These are phyloP conservation scores for Ceratothoa steindachneri DNA, from an alignment of 2,888 invertebrate species.

Conservation along the genomic window DNA sequence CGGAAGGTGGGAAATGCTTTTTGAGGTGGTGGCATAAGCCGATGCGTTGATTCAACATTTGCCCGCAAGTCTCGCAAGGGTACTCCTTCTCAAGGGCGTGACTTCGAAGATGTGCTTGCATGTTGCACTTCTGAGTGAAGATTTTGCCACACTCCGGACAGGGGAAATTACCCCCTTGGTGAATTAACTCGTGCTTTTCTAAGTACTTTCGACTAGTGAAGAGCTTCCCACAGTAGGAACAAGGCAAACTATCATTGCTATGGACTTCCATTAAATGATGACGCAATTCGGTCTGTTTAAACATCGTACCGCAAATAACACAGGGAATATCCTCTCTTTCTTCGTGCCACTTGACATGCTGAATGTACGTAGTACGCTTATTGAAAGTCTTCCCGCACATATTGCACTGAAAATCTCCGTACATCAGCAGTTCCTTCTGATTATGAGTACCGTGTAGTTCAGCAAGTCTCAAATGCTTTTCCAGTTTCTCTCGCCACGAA, in stretches of 20 bases:
- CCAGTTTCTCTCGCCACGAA: slow-evolving; percentile 47
- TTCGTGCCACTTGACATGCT: slow-evolving; percentile 47
- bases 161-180: slow-evolving; percentile 45
- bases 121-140: slow-evolving; percentile 44
- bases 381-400: slow-evolving; percentile 48
- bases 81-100: slow-evolving; percentile 43
- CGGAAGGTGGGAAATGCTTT: slow-evolving; percentile 41
- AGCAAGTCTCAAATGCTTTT: slow-evolving; percentile 44
- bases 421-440: slow-evolving; percentile 46
- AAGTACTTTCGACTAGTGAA: slow-evolving; percentile 46
- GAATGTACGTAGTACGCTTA: slow-evolving; percentile 43
- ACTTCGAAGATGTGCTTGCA: slow-evolving; percentile 45
- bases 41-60: slow-evolving; percentile 43
- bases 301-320: slow-evolving; percentile 47
- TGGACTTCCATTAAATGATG: slow-evolving; percentile 45
- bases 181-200: slow-evolving; percentile 45
- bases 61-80: slow-evolving; percentile 44
- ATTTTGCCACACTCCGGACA: slow-evolving; percentile 46
- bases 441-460: slow-evolving; percentile 47
- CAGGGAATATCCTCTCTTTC: slow-evolving; percentile 46
- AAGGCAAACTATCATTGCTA: slow-evolving; percentile 45
- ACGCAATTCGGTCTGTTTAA: slow-evolving; percentile 44
- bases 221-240: slow-evolving; percentile 45
- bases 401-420: slow-evolving; percentile 46
- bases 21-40: slow-evolving; percentile 44